Conservation (phyloP, 2,797 vertebrate species). For the Anguilla marmorata region DNA sequence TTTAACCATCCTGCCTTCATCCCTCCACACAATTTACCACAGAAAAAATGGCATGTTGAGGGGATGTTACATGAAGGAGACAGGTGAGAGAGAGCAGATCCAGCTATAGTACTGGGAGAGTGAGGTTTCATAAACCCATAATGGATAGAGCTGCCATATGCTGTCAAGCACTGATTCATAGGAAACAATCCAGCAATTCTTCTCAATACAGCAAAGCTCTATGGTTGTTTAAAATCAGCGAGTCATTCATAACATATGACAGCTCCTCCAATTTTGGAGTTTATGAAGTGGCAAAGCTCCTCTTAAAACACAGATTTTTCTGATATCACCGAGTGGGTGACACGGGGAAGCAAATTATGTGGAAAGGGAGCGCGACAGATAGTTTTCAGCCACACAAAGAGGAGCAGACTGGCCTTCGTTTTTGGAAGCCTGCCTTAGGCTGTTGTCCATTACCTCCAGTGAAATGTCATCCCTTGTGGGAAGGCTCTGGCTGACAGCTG, state of each 20-base stretch:
- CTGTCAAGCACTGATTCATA: not conserved
- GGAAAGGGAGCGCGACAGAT: not conserved
- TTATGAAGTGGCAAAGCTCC: not conserved
- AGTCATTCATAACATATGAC: not conserved
- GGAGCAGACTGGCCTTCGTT: not conserved
- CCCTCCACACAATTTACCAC: not conserved
- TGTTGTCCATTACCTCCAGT: constrained; percentile 80
- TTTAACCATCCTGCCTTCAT: not conserved
- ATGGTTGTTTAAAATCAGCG: not conserved
- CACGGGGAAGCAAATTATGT: not conserved
- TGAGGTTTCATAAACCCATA: not conserved
- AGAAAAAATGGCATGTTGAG: too few species aligned
- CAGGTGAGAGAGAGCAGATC: not conserved
- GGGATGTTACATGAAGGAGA: too few species aligned
- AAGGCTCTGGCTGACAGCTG: constrained; percentile 88
- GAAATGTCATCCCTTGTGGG: constrained; percentile 96
- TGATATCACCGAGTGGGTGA: not conserved
- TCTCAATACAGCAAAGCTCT: not conserved
- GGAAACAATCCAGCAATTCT: not conserved
- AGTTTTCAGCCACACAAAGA: not conserved
- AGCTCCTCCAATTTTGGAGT: not conserved
- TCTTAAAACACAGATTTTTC: not conserved
- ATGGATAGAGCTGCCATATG: not conserved
- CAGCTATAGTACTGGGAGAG: not conserved
- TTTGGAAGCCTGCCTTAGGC: not conserved